Percentiles rank a stretch among this genome's conserved stretches.
phyloP scores from a whole-genome alignment of 2,113 vertebrate species.

The Corynorhinus townsendii region DNA sequence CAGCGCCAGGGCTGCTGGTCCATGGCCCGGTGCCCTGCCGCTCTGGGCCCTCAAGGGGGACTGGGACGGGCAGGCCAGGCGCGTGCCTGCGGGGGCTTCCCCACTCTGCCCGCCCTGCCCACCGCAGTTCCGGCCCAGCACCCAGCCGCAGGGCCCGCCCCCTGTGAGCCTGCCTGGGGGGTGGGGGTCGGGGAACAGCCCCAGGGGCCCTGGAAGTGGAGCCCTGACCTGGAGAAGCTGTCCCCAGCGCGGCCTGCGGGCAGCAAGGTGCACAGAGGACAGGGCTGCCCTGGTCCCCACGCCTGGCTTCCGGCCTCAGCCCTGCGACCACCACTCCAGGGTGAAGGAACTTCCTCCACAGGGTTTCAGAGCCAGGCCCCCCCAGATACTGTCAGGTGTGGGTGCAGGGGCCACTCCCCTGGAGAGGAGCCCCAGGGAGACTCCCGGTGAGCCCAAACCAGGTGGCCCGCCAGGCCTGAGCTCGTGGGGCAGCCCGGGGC shows the following conservation, averaged over 20 bases:
- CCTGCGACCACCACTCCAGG: not conserved
- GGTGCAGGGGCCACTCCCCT: not conserved
- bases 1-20: not conserved
- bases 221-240: rapidly evolving
- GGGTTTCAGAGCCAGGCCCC: not conserved
- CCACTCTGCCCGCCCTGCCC: not conserved
- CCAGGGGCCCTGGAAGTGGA: rapidly evolving
- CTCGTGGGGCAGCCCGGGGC: not conserved
- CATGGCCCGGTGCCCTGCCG: not conserved
- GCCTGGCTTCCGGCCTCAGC: not conserved
- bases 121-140: not conserved
- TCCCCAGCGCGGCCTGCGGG: not conserved
- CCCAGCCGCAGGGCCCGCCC: not conserved
- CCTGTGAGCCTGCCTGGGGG: not conserved
- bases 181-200: not conserved
- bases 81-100: conserved; percentile 1
- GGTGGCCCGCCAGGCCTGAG: rapidly evolving
- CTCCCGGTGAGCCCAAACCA: not conserved
- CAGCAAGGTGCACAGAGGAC: rapidly evolving
- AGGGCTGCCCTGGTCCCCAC: too few relatives aligned
- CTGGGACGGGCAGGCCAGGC: not conserved
- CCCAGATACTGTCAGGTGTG: not conserved
- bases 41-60: not conserved
- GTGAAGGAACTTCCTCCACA: not conserved
- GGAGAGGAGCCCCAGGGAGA: too few relatives aligned